Evolutionary conservation across 2,113 vertebrate genomes (phyloP), one percentile per base, ranked within the genome.

Genomic region (Echinops telfairi): DNA sequence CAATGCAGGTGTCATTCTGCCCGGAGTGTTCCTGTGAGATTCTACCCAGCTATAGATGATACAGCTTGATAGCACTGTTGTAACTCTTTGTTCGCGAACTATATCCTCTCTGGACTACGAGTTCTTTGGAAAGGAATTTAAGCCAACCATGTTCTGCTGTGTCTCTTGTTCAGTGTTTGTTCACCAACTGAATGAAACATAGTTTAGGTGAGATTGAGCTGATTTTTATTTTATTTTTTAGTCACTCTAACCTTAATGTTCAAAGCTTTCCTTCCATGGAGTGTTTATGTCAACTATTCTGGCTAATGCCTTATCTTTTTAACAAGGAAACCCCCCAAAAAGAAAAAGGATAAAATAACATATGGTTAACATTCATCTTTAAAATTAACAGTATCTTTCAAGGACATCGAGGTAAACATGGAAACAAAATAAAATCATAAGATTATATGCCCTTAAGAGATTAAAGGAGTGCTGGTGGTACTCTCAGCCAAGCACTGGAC

Each of bases 361-460:
- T 79, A 47, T 43, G 29, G 17, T 73, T 36, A 36, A 36, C 57
- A 38, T 73, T 36, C 40, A 53, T 85, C 87, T 64, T 92, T 91
- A 94, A 96, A 88, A 82, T 90, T 36, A 80, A 33, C 29, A 82
- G 6, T 85, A 75, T 77, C 43, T 80, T 93, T 89, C 23, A 94
- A 60, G 71, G 83, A 77, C 38, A 77, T 86, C 66, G 62, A 89
- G 60, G 33, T 88, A 68, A 90, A 43, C 38, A 22, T 71, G 36
- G 53, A 78, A 81, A 95, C 85, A 57, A 7, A 93, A 19, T 88
- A 82, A 75, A 89, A 53, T 47, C 19, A n/a, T 73, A 84, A 25
- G 66, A 91, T 86, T 92, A 81, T 75, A 38, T 62, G 71, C 3
- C n/a, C 43, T 2, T 91, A 53, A 40, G 38, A 86, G 80, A 83